Conservation (phyloP, 2,113 vertebrate species). For the Heterochromis multidens region DNA sequence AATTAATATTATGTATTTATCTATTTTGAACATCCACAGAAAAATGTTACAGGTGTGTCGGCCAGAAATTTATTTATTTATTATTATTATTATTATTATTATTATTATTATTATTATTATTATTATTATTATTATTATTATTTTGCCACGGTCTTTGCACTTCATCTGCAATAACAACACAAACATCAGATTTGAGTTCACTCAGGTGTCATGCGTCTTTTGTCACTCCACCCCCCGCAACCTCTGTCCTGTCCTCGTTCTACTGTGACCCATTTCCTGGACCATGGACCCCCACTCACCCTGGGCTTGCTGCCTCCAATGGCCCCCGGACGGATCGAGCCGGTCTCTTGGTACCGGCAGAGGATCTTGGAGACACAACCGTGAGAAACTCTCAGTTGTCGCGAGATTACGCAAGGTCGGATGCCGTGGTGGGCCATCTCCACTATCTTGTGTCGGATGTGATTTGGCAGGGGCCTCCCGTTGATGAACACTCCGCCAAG, state of each 20-base stretch:
- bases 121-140: neutral
- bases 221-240: neutral
- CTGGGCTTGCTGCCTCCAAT: conserved; percentile 98
- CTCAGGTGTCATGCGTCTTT: conserved; percentile 12
- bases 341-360: conserved; percentile 97
- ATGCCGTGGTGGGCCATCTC: conserved; percentile 99
- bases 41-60: neutral
- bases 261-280: neutral
- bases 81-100: neutral
- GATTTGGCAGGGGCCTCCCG: conserved; percentile 93
- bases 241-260: neutral
- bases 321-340: conserved; percentile 95
- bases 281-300: conserved; percentile 81
- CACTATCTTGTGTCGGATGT: conserved; percentile 99
- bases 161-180: neutral
- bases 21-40: too few species aligned
- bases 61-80: neutral
- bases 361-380: conserved; percentile 99
- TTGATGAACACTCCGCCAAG: conserved; percentile 99
- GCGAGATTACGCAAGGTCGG: conserved; percentile 96
- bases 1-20: neutral
- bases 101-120: too few species aligned
- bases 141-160: neutral
- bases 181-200: neutral
- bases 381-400: conserved; percentile 94